phyloP scores from a whole-genome alignment of 2,797 vertebrate genomes.

The Eulemur rubriventer region DNA sequence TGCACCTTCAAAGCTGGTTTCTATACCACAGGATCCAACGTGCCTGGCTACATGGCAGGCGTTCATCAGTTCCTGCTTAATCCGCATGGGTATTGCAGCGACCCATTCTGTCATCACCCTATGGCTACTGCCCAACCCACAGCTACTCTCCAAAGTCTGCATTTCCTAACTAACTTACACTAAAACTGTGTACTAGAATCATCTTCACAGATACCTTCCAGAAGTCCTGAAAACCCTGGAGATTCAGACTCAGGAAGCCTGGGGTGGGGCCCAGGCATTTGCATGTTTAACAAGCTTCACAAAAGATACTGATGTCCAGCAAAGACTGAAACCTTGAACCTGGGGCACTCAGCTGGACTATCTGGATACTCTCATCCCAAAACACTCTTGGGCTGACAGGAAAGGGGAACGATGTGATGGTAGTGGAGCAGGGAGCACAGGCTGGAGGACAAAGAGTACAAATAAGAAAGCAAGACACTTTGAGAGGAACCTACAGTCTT shows the following conservation, averaged over 20 bases:
- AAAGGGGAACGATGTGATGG: not conserved
- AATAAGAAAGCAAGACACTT: not conserved
- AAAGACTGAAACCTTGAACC: not conserved
- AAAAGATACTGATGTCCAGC: not conserved
- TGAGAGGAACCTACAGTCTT: not conserved
- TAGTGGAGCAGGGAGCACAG: not conserved
- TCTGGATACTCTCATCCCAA: not conserved
- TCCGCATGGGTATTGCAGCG: not conserved
- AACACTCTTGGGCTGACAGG: not conserved
- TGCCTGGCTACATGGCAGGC: not conserved
- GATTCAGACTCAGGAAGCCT: slow-evolving; percentile 1
- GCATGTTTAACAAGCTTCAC: not conserved
- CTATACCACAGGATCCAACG: not conserved
- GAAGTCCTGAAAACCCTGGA: not conserved
- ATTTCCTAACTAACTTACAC: not conserved
- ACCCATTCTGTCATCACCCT: not conserved
- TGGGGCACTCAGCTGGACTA: not conserved
- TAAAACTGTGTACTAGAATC: not conserved
- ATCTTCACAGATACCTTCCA: not conserved
- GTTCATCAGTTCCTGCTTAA: not conserved
- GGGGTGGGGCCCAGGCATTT: not conserved
- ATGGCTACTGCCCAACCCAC: not conserved
- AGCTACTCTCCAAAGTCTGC: not conserved
- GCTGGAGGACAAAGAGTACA: not conserved
- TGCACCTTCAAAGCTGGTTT: not conserved